phyloP scores from a whole-genome alignment of 2,888 invertebrate genomes.

The Ochropleura leucogaster region DNA sequence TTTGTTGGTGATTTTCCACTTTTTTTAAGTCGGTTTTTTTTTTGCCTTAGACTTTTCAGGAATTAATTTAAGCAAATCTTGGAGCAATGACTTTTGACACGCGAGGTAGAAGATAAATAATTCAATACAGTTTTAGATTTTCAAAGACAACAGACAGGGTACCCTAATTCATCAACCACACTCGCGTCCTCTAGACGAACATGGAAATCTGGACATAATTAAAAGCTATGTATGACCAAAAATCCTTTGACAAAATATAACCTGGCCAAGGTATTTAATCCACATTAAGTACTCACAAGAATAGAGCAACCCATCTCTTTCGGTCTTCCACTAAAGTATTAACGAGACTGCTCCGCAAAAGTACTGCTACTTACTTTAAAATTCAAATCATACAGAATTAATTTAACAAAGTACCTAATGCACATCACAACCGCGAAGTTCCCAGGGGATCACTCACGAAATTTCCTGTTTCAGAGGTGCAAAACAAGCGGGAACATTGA shows the following conservation, averaged over 20 bases:
- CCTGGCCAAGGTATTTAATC: not conserved
- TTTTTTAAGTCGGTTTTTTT: too few species aligned
- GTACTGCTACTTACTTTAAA: conserved; percentile 25
- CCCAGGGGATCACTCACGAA: conserved; percentile 37
- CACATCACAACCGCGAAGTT: conserved; percentile 19
- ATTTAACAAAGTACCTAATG: conserved; percentile 34
- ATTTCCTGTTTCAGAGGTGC: conserved; percentile 46
- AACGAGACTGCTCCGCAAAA: conserved; percentile 17
- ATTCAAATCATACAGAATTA: conserved; percentile 35
- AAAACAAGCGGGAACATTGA: conserved; percentile 49
- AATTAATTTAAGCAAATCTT: too few species aligned
- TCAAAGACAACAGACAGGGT: too few species aligned
- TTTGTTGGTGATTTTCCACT: too few species aligned
- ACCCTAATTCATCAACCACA: not conserved
- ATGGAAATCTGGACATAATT: not conserved
- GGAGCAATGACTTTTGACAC: too few species aligned
- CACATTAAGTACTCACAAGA: not conserved
- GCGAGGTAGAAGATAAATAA: too few species aligned
- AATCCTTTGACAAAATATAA: not conserved
- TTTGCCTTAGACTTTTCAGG: too few species aligned
- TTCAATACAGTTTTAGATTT: too few species aligned
- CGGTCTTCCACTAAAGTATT: conserved; percentile 27
- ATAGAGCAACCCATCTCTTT: conserved; percentile 1
- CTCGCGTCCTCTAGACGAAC: not conserved
- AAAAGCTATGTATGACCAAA: not conserved